Evolutionary conservation across 2,888 invertebrate genomes (phyloP), one percentile per base, ranked within the genome.

Genomic region (Keiferia lycopersicella): DNA sequence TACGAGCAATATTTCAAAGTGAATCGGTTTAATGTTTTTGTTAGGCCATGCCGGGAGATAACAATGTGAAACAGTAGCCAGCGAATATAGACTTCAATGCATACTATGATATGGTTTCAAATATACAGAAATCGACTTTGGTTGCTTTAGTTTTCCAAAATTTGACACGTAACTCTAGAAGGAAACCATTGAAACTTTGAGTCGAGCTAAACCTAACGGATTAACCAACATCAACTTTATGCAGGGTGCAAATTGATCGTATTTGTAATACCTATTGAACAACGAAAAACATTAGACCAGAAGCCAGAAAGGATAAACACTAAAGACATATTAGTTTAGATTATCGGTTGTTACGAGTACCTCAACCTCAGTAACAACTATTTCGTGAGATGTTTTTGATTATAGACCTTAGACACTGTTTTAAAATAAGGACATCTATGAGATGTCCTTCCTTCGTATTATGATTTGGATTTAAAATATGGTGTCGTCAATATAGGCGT

Each of bases 121-220:
- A 71, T 76, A 74, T 1, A 30, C 39, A 65, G 66, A 41, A 11
- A 51, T 34, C n/a, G 34, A 63, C 64, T 71, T 73, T 72, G 68
- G 75, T 74, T 79, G 76, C 74, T 78, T 82, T 83, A 82, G 82
- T 87, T 88, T 88, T 86, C 84, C 78, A 77, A 81, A 86, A 86
- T 87, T 84, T 83, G 83, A 85, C 87, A 84, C 83, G 78, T 73
- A 61, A 79, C 80, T 81, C 79, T 82, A 75, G 82, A 74, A 77
- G 74, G 76, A 81, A 77, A 77, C 77, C 77, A 79, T 79, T 76
- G 72, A 76, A 79, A 80, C 81, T 78, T 78, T 83, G 39, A 48
- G 64, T 58, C 48, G 62, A 58, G 10, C 50, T 62, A 20, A 34
- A n/a, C 48, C 61, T 65, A 61, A 65, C 63, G 57, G 61, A 61